Conservation (phyloP, 2,113 vertebrate species). For the Arenaria interpres region DNA sequence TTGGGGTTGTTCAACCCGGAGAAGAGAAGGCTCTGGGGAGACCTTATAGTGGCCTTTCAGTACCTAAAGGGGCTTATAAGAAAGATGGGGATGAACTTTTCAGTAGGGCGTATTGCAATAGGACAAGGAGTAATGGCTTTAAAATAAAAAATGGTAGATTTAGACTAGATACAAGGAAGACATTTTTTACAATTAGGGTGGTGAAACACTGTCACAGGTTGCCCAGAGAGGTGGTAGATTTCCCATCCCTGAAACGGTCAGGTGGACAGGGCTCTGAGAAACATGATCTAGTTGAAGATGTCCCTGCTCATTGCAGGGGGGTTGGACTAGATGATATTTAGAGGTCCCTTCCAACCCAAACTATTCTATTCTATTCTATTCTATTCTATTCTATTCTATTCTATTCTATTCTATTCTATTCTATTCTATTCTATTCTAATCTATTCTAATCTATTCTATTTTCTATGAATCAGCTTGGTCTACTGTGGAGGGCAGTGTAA, state of each 20-base stretch:
- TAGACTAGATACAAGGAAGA: background rate
- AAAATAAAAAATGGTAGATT: background rate
- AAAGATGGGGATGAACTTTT: background rate
- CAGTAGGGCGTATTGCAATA: background rate
- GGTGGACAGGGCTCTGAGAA: background rate
- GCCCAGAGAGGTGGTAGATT: background rate
- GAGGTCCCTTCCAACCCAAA: background rate
- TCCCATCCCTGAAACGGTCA: fast-evolving
- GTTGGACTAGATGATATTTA: background rate
- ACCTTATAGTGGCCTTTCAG: background rate
- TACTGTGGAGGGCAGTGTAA: background rate
- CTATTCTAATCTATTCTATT: background rate
- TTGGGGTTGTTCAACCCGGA: too few relatives aligned
- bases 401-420: background rate
- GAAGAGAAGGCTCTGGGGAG: background rate
- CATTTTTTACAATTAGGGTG: background rate
- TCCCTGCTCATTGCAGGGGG: background rate
- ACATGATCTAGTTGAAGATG: background rate
- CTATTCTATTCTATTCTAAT: too few relatives aligned
- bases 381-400: background rate
- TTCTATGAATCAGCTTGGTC: background rate
- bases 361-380: too few relatives aligned
- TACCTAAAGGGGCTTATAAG: background rate
- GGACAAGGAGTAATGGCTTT: background rate
- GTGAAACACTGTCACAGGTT: background rate